These are phyloP conservation scores for Coelogynopora nodosa DNA, from an alignment of 2,888 invertebrate genomes.

Conservation along the genomic window DNA sequence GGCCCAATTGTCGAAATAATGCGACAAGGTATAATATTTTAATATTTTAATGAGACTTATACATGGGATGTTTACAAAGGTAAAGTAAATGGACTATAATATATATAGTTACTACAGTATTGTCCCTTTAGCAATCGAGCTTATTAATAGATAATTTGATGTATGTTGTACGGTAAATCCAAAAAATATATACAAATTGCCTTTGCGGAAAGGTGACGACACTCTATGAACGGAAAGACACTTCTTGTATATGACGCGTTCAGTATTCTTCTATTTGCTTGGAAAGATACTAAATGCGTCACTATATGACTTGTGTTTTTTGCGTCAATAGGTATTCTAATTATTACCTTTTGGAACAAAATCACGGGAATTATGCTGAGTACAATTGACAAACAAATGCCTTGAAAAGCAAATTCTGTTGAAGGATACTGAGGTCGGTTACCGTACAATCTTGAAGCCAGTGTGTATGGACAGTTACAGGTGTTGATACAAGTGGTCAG, in stretches of 20 bases:
- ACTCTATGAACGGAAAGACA: neutral
- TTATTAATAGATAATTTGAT: neutral
- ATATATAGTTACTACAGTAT: neutral
- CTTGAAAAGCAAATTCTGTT: neutral
- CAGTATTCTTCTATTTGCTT: too few relatives aligned
- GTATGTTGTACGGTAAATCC: neutral
- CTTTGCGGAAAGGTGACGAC: neutral
- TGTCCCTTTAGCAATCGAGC: neutral
- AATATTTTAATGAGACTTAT: neutral
- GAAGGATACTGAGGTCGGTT: neutral
- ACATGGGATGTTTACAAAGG: neutral
- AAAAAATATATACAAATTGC: neutral
- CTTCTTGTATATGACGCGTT: too few relatives aligned
- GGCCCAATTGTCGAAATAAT: neutral
- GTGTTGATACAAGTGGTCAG: conserved; percentile 19
- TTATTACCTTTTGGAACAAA: too few relatives aligned
- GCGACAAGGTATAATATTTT: neutral
- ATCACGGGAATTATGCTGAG: too few relatives aligned
- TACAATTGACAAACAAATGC: neutral
- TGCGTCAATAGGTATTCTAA: too few relatives aligned
- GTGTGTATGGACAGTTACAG: too few relatives aligned
- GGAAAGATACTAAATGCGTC: too few relatives aligned
- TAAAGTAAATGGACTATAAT: neutral
- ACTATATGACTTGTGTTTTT: too few relatives aligned
- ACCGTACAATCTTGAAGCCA: conserved; percentile 21